Conservation (phyloP, 2,888 invertebrate species). For the Seira musarum region DNA sequence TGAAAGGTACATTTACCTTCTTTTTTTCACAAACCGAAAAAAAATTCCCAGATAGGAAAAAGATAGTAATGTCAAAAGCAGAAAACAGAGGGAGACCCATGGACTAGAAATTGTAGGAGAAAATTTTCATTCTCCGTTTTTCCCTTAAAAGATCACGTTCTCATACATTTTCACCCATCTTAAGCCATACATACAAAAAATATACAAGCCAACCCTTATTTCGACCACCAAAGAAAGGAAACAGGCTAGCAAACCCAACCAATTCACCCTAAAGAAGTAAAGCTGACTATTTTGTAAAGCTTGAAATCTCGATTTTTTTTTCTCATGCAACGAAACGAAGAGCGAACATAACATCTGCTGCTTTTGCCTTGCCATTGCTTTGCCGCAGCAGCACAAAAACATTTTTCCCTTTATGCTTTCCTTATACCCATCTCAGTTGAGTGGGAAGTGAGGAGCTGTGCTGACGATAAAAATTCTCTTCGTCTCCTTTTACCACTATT, state of each 20-base stretch:
- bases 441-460: conserved; percentile 37
- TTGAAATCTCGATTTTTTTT: background rate
- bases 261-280: background rate
- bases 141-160: background rate
- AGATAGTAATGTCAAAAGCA: background rate
- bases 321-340: background rate
- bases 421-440: conserved; percentile 28
- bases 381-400: background rate
- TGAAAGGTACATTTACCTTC: too few species aligned
- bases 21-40: too few species aligned
- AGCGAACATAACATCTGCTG: background rate
- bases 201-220: background rate
- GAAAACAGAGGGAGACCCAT: background rate
- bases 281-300: background rate
- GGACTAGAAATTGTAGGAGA: background rate
- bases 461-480: conserved; percentile 30
- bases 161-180: background rate
- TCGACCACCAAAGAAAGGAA: background rate
- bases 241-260: background rate
- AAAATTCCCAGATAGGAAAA: background rate
- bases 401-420: conserved; percentile 8
- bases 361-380: background rate
- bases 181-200: background rate
- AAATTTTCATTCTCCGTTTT: background rate
- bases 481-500: background rate